Percentiles rank a stretch among this genome's conserved stretches.
phyloP scores from a whole-genome alignment of 1,140 invertebrate species.

The Pseudomyrmex dendroicus region DNA sequence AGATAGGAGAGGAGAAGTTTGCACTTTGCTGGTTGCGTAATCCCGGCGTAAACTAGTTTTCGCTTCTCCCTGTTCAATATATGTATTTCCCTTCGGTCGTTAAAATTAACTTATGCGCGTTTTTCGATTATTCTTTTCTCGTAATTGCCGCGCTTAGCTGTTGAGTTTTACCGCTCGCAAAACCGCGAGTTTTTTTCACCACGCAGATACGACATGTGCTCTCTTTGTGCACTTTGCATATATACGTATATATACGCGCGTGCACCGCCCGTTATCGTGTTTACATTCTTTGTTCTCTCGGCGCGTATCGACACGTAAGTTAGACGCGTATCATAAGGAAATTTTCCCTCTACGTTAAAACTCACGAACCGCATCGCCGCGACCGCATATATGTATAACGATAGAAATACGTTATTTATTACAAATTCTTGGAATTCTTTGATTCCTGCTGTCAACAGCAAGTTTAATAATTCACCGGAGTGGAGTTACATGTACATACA shows the following conservation, averaged over 20 bases:
- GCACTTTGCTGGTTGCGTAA: background rate
- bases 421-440: constrained; percentile 3
- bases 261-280: constrained; percentile 62
- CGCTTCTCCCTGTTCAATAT: background rate
- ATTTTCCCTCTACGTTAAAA: constrained; percentile 25
- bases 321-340: constrained; percentile 13
- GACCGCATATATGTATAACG: background rate
- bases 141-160: too few relatives aligned
- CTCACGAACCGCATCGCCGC: background rate
- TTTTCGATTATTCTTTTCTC: constrained; percentile 35
- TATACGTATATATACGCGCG: constrained; percentile 1
- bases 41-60: background rate
- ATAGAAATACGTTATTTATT: constrained; percentile 7
- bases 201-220: too few relatives aligned
- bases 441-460: background rate
- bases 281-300: constrained; percentile 73
- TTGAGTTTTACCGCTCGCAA: too few relatives aligned
- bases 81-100: background rate
- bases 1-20: background rate
- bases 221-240: too few relatives aligned
- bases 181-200: too few relatives aligned
- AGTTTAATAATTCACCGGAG: background rate
- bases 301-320: constrained; percentile 45
- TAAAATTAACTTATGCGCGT: background rate
- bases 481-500: background rate